Evolutionary conservation across 1,140 invertebrate species (phyloP).

Genomic region (Habropoda laboriosa): DNA sequence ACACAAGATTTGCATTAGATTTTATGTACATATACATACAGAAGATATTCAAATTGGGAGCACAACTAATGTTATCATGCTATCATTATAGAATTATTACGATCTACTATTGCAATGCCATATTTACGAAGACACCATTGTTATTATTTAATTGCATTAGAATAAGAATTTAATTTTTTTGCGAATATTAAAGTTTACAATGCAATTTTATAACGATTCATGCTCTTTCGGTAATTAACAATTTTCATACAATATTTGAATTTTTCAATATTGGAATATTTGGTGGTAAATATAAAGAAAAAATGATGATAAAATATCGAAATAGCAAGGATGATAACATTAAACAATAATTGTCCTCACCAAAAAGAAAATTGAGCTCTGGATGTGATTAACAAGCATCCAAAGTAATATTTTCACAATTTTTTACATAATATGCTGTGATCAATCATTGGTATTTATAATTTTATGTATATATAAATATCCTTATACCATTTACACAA

Average conservation of each 20-base stretch:
- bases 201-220: background rate
- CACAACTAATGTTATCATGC: constrained; percentile 56
- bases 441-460: constrained; percentile 48
- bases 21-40: constrained; percentile 76
- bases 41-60: constrained; percentile 58
- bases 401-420: constrained; percentile 23
- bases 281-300: background rate
- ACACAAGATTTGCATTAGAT: constrained; percentile 64
- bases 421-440: constrained; percentile 34
- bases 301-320: background rate
- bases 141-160: no score
- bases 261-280: background rate
- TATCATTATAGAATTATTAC: constrained; percentile 50
- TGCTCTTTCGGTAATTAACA: background rate
- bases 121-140: constrained; percentile 32
- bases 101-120: constrained; percentile 1
- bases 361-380: constrained; percentile 25
- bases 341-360: constrained; percentile 48
- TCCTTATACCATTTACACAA: constrained; percentile 47
- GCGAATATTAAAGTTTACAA: constrained; percentile 3
- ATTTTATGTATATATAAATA: constrained; percentile 52
- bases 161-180: background rate
- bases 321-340: constrained; percentile 33
- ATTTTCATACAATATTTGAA: background rate
- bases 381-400: constrained; percentile 19